Percentiles rank a stretch among this genome's conserved stretches.
phyloP scores from a whole-genome alignment of 2,797 vertebrate genomes.

The Taenioides sp. region DNA sequence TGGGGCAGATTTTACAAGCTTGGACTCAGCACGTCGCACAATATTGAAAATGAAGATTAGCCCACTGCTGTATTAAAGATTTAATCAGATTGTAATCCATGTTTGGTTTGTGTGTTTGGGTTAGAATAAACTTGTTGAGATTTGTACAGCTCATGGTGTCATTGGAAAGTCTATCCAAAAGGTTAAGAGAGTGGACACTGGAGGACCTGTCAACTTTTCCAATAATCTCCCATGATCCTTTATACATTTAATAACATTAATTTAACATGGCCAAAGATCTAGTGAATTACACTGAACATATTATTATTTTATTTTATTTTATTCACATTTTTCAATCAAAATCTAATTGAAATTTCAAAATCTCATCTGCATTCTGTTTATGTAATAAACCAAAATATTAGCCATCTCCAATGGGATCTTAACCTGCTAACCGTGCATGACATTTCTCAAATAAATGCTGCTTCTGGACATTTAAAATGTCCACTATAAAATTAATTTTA shows the following conservation, averaged over 20 bases:
- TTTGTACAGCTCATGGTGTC: neutral
- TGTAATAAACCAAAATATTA: too few species aligned
- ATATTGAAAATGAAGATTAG: slow-evolving; percentile 30
- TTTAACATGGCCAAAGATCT: too few species aligned
- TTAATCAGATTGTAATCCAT: slow-evolving; percentile 22
- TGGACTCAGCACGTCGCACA: slow-evolving; percentile 13
- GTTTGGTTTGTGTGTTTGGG: slow-evolving; percentile 17
- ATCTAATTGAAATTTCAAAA: too few species aligned
- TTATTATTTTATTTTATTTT: too few species aligned
- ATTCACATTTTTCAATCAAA: too few species aligned
- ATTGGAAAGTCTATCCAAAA: neutral
- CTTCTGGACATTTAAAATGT: too few species aligned
- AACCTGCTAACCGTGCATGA: too few species aligned
- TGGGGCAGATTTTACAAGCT: slow-evolving; percentile 31
- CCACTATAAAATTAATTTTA: too few species aligned
- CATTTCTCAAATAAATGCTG: too few species aligned
- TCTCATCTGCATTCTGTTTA: too few species aligned
- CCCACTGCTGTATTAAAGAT: slow-evolving; percentile 15
- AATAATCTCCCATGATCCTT: neutral
- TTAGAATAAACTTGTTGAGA: slow-evolving; percentile 5
- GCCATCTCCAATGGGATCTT: too few species aligned
- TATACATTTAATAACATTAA: neutral
- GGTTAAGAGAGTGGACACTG: slow-evolving; percentile 7
- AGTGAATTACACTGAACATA: too few species aligned
- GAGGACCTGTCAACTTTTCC: neutral